A percentile compares a stretch with the other conserved stretches of the same genome.
phyloP scores from a whole-genome alignment of 1,140 invertebrate genomes.

The Temnothorax longispinosus region DNA sequence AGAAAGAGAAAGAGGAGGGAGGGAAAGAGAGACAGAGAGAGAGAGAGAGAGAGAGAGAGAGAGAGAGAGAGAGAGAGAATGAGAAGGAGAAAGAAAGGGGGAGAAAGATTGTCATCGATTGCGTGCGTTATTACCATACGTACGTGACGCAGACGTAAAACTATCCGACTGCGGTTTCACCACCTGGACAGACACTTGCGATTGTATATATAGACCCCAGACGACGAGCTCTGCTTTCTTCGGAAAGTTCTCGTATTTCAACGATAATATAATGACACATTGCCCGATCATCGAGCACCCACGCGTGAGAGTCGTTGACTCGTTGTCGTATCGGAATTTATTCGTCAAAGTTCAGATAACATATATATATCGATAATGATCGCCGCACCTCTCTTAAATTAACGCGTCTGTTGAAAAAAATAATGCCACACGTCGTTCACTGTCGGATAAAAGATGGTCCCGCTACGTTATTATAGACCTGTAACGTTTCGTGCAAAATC shows the following conservation, averaged over 20 bases:
- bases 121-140: not conserved
- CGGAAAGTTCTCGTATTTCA: conserved; percentile 5
- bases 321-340: not conserved
- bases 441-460: not conserved
- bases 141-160: conserved; percentile 43
- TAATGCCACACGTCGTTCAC: not conserved
- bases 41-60: no score
- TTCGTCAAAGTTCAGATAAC: not conserved
- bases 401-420: not conserved
- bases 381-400: not conserved
- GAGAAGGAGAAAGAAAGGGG: not conserved
- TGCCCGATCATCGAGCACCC: not conserved
- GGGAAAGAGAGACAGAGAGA: no score
- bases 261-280: not conserved
- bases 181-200: not conserved
- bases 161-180: conserved; percentile 29
- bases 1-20: not conserved
- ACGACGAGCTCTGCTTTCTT: not conserved
- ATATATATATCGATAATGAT: not conserved
- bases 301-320: conserved; percentile 26
- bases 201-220: conserved; percentile 33
- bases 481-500: no score
- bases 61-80: no score
- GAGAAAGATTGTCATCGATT: not conserved
- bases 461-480: no score